A percentile compares a stretch with the other conserved stretches of the same genome.
These are phyloP conservation scores for Semicossyphus pulcher DNA, from an alignment of 2,113 vertebrate genomes.

Conservation along the genomic window DNA sequence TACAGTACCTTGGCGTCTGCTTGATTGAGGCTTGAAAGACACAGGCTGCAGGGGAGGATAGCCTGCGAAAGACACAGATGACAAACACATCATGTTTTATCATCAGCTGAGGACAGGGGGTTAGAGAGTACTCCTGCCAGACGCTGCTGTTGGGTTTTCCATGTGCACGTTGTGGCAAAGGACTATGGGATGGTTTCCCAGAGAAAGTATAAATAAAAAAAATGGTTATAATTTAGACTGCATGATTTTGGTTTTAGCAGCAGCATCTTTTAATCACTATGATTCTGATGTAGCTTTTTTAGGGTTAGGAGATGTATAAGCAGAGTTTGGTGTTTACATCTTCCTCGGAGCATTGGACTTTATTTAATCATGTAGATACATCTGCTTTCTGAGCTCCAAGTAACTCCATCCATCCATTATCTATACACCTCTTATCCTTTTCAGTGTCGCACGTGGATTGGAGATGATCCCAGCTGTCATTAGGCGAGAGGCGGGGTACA, in stretches of 20 bases:
- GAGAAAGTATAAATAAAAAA: slow-evolving; percentile 20
- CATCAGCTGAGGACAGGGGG: slow-evolving; percentile 19
- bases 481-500: too few species aligned
- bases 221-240: not conserved
- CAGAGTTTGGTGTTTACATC: not conserved
- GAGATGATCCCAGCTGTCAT: too few species aligned
- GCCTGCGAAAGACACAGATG: slow-evolving; percentile 66
- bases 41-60: slow-evolving; percentile 66
- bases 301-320: not conserved
- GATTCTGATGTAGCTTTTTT: not conserved
- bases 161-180: slow-evolving; percentile 15
- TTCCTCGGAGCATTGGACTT: not conserved
- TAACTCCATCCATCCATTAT: too few species aligned
- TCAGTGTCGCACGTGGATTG: too few species aligned
- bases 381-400: not conserved
- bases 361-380: not conserved
- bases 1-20: slow-evolving; percentile 69
- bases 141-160: slow-evolving; percentile 19
- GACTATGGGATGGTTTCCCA: slow-evolving; percentile 1
- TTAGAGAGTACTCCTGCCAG: slow-evolving; percentile 5
- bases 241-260: slow-evolving; percentile 9
- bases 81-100: slow-evolving; percentile 50
- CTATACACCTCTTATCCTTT: too few species aligned
- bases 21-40: slow-evolving; percentile 62
- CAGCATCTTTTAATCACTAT: not conserved